Percentiles rank a stretch among this genome's conserved stretches.
These are phyloP conservation scores for Pemphredon lugubris DNA, from an alignment of 2,888 invertebrate genomes.

Conservation along the genomic window DNA sequence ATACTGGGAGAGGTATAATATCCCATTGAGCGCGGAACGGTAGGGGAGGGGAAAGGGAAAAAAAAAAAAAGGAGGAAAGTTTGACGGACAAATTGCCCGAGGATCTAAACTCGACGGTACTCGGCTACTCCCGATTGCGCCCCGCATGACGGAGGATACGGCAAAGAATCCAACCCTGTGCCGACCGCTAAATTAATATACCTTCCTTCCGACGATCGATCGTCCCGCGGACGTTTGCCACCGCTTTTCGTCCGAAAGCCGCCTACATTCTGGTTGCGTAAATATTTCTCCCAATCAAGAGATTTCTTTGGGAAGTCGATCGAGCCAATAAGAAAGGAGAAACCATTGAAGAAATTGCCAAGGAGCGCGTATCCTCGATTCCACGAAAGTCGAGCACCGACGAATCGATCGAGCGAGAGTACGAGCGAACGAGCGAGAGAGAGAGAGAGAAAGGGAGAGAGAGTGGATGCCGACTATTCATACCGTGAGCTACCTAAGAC, in stretches of 20 bases:
- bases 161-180: slow-evolving; percentile 10
- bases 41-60: not conserved
- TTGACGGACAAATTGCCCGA: slow-evolving; percentile 60
- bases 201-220: slow-evolving; percentile 8
- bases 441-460: slow-evolving; percentile 34
- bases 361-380: slow-evolving; percentile 4
- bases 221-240: slow-evolving; percentile 12
- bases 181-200: slow-evolving; percentile 32
- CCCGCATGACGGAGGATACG: no score
- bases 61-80: slow-evolving; percentile 20
- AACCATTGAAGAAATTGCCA: not conserved
- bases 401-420: slow-evolving; percentile 48
- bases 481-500: slow-evolving; percentile 48
- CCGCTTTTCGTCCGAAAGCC: slow-evolving; percentile 26
- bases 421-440: slow-evolving; percentile 11
- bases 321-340: not conserved
- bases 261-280: slow-evolving; percentile 37
- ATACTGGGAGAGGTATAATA: slow-evolving; percentile 54
- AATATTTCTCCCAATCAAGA: slow-evolving; percentile 27
- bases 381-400: slow-evolving; percentile 45
- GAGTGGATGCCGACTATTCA: slow-evolving; percentile 27
- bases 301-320: not conserved
- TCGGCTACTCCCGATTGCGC: no score
- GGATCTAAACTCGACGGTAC: slow-evolving; percentile 13
- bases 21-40: slow-evolving; percentile 32